phyloP scores from a whole-genome alignment of 2,113 vertebrate species.

The Myocastor coypus region DNA sequence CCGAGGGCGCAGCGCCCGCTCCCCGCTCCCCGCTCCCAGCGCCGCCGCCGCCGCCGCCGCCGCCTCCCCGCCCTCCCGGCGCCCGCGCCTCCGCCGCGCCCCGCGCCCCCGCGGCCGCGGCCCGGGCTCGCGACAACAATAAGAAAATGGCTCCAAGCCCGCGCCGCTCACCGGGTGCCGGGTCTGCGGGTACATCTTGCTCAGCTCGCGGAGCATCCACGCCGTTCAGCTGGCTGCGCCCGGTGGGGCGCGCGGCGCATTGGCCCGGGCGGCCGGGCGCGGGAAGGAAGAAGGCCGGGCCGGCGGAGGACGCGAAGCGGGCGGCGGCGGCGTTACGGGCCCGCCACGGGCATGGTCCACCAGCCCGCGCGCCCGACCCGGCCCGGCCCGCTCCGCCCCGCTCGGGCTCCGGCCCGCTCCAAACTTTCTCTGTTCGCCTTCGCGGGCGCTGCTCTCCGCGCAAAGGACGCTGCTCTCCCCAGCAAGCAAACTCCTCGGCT shows the following conservation, averaged over 20 bases:
- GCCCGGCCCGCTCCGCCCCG: conserved; percentile 20
- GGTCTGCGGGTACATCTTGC: conserved; percentile 92
- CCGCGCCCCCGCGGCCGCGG: conserved; percentile 64
- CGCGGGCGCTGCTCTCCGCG: conserved; percentile 76
- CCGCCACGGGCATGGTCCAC: conserved; percentile 75
- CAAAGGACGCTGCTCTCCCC: conserved; percentile 73
- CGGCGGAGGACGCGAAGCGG: conserved; percentile 67
- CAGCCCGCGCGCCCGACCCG: conserved; percentile 56
- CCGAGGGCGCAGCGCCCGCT: neutral
- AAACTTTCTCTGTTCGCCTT: conserved; percentile 88
- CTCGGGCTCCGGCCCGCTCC: conserved; percentile 76
- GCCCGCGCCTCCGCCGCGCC: conserved; percentile 14
- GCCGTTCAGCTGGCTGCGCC: conserved; percentile 82
- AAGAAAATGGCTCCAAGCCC: conserved; percentile 88
- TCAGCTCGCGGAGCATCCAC: conserved; percentile 92
- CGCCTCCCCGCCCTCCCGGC: neutral
- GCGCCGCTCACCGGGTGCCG: conserved; percentile 90
- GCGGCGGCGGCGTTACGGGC: conserved; percentile 81
- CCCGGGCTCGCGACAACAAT: conserved; percentile 84
- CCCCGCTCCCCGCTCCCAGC: neutral
- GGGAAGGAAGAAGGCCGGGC: neutral
- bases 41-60: neutral
- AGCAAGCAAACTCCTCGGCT: conserved; percentile 77
- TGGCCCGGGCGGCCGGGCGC: conserved; percentile 72
- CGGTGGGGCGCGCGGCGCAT: conserved; percentile 82